These are phyloP conservation scores for Psittacula echo DNA, from an alignment of 2,797 vertebrate species.

Conservation along the genomic window DNA sequence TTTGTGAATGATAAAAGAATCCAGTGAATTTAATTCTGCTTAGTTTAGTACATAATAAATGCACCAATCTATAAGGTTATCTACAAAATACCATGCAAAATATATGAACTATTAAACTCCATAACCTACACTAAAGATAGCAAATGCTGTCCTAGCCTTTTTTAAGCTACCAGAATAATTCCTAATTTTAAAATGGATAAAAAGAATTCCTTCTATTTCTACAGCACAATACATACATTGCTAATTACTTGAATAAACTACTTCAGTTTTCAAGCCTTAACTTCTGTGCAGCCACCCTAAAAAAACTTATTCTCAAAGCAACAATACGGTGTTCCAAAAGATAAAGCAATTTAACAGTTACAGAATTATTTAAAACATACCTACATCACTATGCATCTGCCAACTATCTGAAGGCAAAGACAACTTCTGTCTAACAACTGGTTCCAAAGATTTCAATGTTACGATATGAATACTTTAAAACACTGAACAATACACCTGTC, in stretches of 20 bases:
- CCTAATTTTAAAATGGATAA: constrained; percentile 71
- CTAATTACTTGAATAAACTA: constrained; percentile 76
- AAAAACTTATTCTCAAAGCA: constrained; percentile 69
- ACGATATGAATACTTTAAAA: constrained; percentile 76
- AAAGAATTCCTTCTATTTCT: constrained; percentile 74
- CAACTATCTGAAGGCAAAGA: constrained; percentile 73
- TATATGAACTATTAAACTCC: constrained; percentile 74
- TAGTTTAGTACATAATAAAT: constrained; percentile 77
- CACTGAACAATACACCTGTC: constrained; percentile 68
- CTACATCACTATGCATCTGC: constrained; percentile 69
- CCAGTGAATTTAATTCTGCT: constrained; percentile 76
- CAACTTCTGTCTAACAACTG: constrained; percentile 73
- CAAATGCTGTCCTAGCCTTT: constrained; percentile 72
- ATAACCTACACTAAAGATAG: constrained; percentile 75
- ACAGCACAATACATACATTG: constrained; percentile 79
- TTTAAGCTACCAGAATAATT: constrained; percentile 70
- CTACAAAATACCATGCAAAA: constrained; percentile 83
- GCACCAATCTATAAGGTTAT: constrained; percentile 78
- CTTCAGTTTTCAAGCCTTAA: constrained; percentile 73
- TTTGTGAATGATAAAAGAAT: constrained; percentile 85
- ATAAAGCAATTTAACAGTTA: constrained; percentile 71
- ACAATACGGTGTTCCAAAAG: constrained; percentile 70
- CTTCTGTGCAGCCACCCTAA: constrained; percentile 68
- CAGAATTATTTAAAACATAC: constrained; percentile 68
- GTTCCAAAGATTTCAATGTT: constrained; percentile 74